Evolutionary conservation across 2,797 vertebrate genomes (phyloP), one percentile per base, ranked within the genome.

Genomic region (Sebastes trivittatus): DNA sequence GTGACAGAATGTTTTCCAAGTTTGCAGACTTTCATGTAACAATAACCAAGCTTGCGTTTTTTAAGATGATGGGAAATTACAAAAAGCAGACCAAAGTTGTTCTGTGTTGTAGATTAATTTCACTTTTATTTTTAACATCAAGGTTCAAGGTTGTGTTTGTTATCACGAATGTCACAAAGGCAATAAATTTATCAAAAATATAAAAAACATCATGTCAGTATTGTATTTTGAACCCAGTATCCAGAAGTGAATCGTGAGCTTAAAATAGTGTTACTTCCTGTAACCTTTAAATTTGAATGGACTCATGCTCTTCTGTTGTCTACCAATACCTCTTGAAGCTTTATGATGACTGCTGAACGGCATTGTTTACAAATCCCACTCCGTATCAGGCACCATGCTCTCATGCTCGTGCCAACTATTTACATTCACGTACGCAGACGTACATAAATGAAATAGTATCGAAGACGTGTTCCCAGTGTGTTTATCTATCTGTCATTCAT

Each of bases 351-450:
- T 38, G 29, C 49, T 86, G 32, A 42, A 46, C 38, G 65, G 65
- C 4, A 5, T 18, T 81, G 56, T 82, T 81, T 59, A 80, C 66
- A 76, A 73, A 56, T 63, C 71, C 63, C 20, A 32, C 18, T 65
- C 71, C 9, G 69, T 74, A 60, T 59, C 25, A 78, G 79, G n/a
- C 79, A 46, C 69, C 27, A 52, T n/a, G 72, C 49, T 63, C 38
- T 59, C 46, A 32, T 13, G 20, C 29, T 20, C n/a, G 14, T 38
- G 36, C 38, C 61, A 49, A 20, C 49, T 52, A 1, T 52, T 52
- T 10, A 52, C 49, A 52, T 52, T 78, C 49, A 67, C 18, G 1
- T 36, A 81, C 18, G 7, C 1, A 14, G 5, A 74, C 14, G 7
- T 54, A 74, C 18, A 5, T 54, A 29, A 38, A 71, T 76, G n/a